Conservation (phyloP, 2,113 vertebrate species). For the Heterochromis multidens region DNA sequence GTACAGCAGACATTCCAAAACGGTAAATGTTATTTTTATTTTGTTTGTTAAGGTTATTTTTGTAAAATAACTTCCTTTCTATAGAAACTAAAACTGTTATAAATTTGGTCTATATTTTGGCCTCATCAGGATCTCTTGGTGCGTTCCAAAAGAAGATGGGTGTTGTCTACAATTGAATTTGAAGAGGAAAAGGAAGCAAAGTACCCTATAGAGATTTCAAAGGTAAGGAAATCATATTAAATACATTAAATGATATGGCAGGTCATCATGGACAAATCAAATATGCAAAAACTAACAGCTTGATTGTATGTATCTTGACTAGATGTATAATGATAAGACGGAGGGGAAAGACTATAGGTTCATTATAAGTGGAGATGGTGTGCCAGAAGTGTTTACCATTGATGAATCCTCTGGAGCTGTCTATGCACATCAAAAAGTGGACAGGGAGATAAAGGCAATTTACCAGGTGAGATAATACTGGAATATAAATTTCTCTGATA, state of each 20-base stretch:
- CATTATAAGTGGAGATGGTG: slow-evolving; percentile 74
- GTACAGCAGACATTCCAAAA: not conserved
- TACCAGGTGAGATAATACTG: slow-evolving; percentile 72
- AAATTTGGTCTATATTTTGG: not conserved
- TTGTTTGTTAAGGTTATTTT: not conserved
- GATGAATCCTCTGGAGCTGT: slow-evolving; percentile 52
- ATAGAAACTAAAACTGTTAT: not conserved
- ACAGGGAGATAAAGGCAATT: slow-evolving; percentile 61
- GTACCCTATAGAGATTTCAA: slow-evolving; percentile 69
- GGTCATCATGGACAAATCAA: too few species aligned
- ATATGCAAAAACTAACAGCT: not conserved
- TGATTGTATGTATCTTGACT: not conserved
- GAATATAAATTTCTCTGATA: not conserved
- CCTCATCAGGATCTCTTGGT: slow-evolving; percentile 59
- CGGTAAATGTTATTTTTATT: slow-evolving; percentile 49
- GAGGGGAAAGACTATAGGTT: not conserved
- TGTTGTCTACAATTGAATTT: slow-evolving; percentile 79
- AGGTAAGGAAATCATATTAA: slow-evolving; percentile 39
- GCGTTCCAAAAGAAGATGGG: slow-evolving; percentile 80
- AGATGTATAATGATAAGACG: slow-evolving; percentile 71
- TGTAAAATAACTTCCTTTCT: not conserved
- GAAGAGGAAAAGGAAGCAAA: slow-evolving; percentile 76
- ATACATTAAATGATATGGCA: not conserved
- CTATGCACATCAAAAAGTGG: slow-evolving; percentile 55
- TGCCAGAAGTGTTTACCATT: slow-evolving; percentile 72